phyloP scores from a whole-genome alignment of 2,113 vertebrate species.

The Anthoscopus minutus region DNA sequence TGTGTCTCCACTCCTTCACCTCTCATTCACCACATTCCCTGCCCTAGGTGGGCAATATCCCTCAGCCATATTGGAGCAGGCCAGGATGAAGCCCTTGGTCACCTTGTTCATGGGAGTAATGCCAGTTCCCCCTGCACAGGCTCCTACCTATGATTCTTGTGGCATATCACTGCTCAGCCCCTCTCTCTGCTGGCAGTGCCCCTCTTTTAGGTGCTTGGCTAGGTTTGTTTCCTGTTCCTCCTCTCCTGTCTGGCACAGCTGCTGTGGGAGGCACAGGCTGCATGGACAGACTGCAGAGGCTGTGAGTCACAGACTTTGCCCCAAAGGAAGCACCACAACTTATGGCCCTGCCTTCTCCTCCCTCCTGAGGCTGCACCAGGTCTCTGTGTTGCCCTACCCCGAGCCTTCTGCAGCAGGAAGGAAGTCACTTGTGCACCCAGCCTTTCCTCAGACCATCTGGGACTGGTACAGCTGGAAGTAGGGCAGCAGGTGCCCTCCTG shows the following conservation, averaged over 20 bases:
- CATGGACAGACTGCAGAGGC: neutral
- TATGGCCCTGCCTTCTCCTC: neutral
- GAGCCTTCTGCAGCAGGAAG: neutral
- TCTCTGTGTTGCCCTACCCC: neutral
- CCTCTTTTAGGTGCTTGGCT: neutral
- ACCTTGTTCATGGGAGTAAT: neutral
- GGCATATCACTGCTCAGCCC: neutral
- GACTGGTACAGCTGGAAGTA: neutral
- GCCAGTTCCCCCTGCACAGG: neutral
- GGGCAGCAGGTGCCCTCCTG: neutral
- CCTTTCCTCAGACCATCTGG: neutral
- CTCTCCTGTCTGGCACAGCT: neutral
- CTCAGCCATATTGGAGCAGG: neutral
- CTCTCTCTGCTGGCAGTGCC: neutral
- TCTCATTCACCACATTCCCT: neutral
- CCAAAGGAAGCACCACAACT: neutral
- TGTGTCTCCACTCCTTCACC: neutral
- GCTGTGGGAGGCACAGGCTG: neutral
- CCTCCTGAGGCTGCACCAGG: neutral
- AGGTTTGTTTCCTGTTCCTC: neutral
- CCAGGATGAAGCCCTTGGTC: neutral
- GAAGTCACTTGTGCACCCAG: neutral
- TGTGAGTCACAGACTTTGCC: neutral
- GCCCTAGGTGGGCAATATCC: neutral
- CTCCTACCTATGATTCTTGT: neutral